phyloP scores from a whole-genome alignment of 2,113 vertebrate genomes.

The Lophotis ruficrista region DNA sequence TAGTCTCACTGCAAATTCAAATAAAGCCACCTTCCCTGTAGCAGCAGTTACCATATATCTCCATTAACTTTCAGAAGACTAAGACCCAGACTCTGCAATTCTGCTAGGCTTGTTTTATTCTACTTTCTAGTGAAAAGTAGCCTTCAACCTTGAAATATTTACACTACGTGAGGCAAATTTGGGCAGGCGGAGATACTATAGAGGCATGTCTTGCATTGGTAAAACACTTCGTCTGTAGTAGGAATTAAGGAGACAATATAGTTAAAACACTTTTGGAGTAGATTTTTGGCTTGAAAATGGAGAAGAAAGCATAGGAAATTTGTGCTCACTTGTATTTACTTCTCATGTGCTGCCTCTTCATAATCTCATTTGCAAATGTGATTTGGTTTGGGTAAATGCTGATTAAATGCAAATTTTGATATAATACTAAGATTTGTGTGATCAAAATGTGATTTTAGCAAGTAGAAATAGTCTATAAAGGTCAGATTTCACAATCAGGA shows the following conservation, averaged over 20 bases:
- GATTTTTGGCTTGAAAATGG: neutral
- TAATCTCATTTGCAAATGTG: neutral
- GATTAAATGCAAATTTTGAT: neutral
- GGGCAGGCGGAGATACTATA: neutral
- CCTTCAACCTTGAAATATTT: neutral
- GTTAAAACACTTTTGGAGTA: neutral
- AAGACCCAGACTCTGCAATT: neutral
- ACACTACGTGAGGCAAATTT: neutral
- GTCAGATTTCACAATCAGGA: neutral
- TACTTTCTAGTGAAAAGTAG: neutral
- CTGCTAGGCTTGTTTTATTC: neutral
- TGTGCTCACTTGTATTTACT: neutral
- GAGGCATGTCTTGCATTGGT: neutral
- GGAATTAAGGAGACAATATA: neutral
- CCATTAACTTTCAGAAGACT: neutral
- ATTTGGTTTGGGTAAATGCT: neutral
- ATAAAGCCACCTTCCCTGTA: neutral
- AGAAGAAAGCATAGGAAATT: neutral
- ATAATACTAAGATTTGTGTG: neutral
- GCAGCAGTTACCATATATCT: neutral
- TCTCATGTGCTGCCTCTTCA: neutral
- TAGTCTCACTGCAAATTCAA: neutral
- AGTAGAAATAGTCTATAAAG: neutral
- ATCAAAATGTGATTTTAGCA: neutral
- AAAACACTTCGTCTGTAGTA: neutral